Conservation (phyloP, 2,888 invertebrate species). For the Meteorus cinctellus region DNA sequence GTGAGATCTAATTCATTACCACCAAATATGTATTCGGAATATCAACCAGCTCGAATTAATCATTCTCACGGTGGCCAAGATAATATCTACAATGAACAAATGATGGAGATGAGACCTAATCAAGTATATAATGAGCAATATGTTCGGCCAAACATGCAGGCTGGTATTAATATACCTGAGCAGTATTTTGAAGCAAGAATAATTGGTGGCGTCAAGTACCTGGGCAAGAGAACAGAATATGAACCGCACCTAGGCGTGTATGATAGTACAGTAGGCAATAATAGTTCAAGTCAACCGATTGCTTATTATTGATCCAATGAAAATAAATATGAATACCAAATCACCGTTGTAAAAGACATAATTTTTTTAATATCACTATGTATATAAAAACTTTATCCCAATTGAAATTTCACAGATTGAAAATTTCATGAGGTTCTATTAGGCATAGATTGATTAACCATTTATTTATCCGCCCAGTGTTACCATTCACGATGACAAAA, state of each 20-base stretch:
- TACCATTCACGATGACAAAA: too few species aligned
- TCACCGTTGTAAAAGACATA: background rate
- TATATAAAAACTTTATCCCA: too few species aligned
- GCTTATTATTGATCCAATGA: background rate
- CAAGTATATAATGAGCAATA: background rate
- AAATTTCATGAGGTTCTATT: too few species aligned
- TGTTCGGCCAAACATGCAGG: conserved; percentile 1
- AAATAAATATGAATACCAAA: background rate
- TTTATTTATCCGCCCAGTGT: too few species aligned
- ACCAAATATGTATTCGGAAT: conserved; percentile 24
- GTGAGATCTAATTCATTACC: conserved; percentile 26
- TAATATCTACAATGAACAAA: background rate
- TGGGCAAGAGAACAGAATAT: conserved; percentile 59
- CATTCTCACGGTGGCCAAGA: background rate
- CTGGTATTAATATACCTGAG: conserved; percentile 44
- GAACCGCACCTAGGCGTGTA: conserved; percentile 44
- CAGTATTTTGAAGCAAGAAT: conserved; percentile 56
- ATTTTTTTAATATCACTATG: background rate
- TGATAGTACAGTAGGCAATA: background rate
- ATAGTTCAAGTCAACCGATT: background rate
- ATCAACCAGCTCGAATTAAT: background rate
- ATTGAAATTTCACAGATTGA: too few species aligned
- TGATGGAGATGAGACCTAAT: conserved; percentile 12
- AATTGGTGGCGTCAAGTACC: conserved; percentile 63
- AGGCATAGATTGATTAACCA: too few species aligned